Evolutionary conservation across 2,113 vertebrate genomes (phyloP).

Genomic region (Tychaedon coryphoeus): DNA sequence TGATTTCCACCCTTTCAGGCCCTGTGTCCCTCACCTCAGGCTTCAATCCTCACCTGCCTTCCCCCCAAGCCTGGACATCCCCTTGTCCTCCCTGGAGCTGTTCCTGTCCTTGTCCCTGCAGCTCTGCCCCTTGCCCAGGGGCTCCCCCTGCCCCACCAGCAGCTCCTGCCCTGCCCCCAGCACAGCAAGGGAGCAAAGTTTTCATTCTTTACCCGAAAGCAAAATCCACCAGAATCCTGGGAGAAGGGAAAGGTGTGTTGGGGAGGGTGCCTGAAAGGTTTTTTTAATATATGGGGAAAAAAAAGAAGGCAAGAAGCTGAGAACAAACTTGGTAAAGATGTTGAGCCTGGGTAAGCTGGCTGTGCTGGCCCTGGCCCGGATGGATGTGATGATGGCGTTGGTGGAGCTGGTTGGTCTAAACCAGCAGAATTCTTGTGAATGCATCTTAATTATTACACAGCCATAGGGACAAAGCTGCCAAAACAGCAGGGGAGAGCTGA

Average conservation of each 20-base stretch:
- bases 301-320: background rate
- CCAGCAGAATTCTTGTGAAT: background rate
- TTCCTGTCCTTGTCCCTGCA: background rate
- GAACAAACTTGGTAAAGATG: background rate
- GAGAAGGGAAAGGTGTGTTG: background rate
- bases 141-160: background rate
- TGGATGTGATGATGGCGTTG: background rate
- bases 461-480: background rate
- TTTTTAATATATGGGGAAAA: background rate
- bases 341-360: background rate
- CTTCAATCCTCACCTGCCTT: accelerated
- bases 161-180: background rate
- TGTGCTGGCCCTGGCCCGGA: background rate
- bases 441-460: background rate
- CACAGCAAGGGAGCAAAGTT: background rate
- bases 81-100: background rate
- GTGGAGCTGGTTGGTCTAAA: background rate
- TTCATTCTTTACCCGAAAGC: background rate
- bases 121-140: background rate
- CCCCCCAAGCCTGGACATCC: background rate
- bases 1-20: background rate
- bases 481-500: background rate
- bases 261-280: background rate
- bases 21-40: background rate
- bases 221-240: background rate